Percentiles rank a stretch among this genome's conserved stretches.
phyloP scores from a whole-genome alignment of 1,140 invertebrate species.

The Antheraea mylitta region DNA sequence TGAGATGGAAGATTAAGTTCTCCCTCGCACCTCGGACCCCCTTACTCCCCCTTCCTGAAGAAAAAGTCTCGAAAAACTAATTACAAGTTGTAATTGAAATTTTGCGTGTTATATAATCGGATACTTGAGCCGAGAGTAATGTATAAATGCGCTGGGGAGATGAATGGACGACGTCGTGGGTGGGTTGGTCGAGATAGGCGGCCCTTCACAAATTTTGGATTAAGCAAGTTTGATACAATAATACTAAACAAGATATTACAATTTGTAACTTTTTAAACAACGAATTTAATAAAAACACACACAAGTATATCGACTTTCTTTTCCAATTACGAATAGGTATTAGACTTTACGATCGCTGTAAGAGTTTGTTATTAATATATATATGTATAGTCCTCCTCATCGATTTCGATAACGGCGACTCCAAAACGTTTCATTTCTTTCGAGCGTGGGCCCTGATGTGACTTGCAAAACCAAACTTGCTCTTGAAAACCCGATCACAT shows the following conservation, averaged over 20 bases:
- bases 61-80: slow-evolving; percentile 81
- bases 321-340: background rate
- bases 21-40: slow-evolving; percentile 42
- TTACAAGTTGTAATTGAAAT: slow-evolving; percentile 81
- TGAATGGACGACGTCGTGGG: slow-evolving; percentile 56
- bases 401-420: too few species aligned
- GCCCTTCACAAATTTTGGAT: slow-evolving; percentile 43
- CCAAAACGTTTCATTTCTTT: too few species aligned
- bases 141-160: slow-evolving; percentile 71
- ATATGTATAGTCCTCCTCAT: too few species aligned
- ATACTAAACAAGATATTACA: slow-evolving; percentile 35
- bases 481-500: too few species aligned
- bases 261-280: slow-evolving; percentile 29
- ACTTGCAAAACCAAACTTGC: too few species aligned
- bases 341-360: background rate
- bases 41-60: slow-evolving; percentile 72
- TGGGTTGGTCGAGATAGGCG: slow-evolving; percentile 39
- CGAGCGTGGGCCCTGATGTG: too few species aligned
- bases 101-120: slow-evolving; percentile 81
- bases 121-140: slow-evolving; percentile 79
- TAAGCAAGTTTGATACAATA: slow-evolving; percentile 47
- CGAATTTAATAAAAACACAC: slow-evolving; percentile 13
- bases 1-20: slow-evolving; percentile 32
- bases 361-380: background rate
- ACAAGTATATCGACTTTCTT: background rate